Conservation (phyloP, 2,113 vertebrate genomes). For the Seriola rivoliana region DNA sequence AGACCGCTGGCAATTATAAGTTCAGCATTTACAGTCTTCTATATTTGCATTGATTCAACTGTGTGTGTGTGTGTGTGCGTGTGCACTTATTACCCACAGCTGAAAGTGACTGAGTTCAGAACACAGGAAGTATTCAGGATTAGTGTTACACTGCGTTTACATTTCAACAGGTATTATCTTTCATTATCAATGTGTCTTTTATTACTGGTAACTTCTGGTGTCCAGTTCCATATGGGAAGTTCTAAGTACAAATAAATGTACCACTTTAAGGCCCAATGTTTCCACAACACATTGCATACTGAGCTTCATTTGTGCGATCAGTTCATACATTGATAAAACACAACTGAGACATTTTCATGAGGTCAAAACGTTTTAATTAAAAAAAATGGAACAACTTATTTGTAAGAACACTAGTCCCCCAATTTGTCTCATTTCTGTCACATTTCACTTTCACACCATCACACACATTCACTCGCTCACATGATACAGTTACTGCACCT, state of each 20-base stretch:
- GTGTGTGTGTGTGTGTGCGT: no score
- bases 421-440: constrained; percentile 64
- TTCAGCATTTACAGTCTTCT: neutral
- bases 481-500: constrained; percentile 49
- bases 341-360: constrained; percentile 26
- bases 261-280: neutral
- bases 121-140: no score
- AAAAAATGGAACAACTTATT: constrained; percentile 42
- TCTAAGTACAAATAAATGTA: neutral
- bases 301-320: neutral
- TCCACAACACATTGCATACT: no score
- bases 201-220: no score
- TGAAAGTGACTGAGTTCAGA: neutral
- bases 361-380: constrained; percentile 74
- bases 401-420: constrained; percentile 50
- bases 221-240: neutral
- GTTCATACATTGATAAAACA: neutral
- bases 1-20: neutral
- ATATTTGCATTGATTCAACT: neutral
- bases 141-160: no score
- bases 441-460: constrained; percentile 35
- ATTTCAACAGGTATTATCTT: no score
- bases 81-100: neutral
- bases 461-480: constrained; percentile 46
- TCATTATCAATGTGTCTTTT: no score